A percentile compares a stretch with the other conserved stretches of the same genome.
phyloP scores from a whole-genome alignment of 2,113 vertebrate genomes.

The Epinephelus moara region DNA sequence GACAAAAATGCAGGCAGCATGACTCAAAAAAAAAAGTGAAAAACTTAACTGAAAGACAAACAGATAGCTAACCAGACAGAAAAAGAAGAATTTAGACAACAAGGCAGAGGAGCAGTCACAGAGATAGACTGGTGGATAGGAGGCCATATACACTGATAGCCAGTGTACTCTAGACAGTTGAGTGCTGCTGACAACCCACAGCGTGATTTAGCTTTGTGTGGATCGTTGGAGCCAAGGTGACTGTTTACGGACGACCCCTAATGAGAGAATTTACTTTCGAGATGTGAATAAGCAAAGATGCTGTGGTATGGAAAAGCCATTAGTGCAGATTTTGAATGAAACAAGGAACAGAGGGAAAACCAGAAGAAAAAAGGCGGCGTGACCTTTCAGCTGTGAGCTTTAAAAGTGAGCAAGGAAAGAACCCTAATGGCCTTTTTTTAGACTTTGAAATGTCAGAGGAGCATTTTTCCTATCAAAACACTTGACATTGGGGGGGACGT shows the following conservation, averaged over 20 bases:
- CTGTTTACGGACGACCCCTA: conserved; percentile 69
- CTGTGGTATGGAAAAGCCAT: conserved; percentile 70
- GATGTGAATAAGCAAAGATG: conserved; percentile 73
- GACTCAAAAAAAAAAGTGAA: conserved; percentile 8
- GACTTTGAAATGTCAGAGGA: conserved; percentile 65
- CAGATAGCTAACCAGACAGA: conserved; percentile 5
- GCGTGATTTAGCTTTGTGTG: conserved; percentile 55
- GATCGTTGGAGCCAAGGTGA: conserved; percentile 46
- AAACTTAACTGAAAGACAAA: conserved; percentile 9
- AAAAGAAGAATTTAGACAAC: conserved; percentile 34
- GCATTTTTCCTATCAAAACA: conserved; percentile 71
- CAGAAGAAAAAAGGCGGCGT: conserved; percentile 38
- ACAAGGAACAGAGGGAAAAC: conserved; percentile 48
- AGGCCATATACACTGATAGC: conserved; percentile 24
- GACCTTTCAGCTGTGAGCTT: conserved; percentile 67
- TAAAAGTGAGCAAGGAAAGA: conserved; percentile 49
- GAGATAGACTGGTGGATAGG: conserved; percentile 35
- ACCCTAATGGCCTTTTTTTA: conserved; percentile 62
- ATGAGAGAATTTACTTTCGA: conserved; percentile 67
- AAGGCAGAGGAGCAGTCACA: conserved; percentile 21
- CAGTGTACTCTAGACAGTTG: conserved; percentile 31
- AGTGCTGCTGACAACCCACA: conserved; percentile 73
- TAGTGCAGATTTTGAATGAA: conserved; percentile 61
- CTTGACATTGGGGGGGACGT: conserved; percentile 51
- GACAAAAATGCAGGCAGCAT: conserved; percentile 18